These are phyloP conservation scores for Cyphomyrus plagiostoma DNA, from an alignment of 2,113 vertebrate genomes.

Conservation along the genomic window DNA sequence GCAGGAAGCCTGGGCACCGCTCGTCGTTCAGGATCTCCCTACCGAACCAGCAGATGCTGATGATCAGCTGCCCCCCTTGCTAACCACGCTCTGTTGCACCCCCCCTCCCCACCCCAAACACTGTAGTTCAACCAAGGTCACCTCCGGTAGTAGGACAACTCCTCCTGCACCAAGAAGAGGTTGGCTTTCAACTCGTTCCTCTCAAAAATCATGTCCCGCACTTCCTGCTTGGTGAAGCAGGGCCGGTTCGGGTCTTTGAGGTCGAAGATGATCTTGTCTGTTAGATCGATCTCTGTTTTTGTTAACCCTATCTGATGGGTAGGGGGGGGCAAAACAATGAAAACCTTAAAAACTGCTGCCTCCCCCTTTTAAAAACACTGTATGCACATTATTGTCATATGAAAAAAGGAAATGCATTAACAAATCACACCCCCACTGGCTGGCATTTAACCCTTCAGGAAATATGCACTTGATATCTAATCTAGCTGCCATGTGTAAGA, in stretches of 20 bases:
- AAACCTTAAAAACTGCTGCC: background rate
- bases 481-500: background rate
- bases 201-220: slow-evolving; percentile 85
- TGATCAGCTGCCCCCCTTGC: background rate
- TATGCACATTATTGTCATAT: background rate
- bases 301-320: slow-evolving; percentile 38
- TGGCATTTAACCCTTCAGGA: background rate
- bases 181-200: slow-evolving; percentile 91
- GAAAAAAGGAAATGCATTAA: background rate
- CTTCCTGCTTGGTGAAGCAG: slow-evolving; percentile 81
- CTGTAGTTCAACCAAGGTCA: slow-evolving; percentile 39
- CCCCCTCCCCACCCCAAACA: background rate
- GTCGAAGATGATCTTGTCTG: slow-evolving; percentile 42
- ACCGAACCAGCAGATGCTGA: background rate
- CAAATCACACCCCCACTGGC: background rate
- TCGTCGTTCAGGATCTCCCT: slow-evolving; percentile 87
- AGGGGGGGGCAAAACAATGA: background rate
- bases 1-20: slow-evolving; percentile 73
- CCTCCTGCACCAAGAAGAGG: slow-evolving; percentile 90
- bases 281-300: slow-evolving; percentile 25
- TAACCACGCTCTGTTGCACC: background rate
- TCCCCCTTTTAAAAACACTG: background rate
- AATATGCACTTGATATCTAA: background rate
- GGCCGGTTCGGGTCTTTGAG: slow-evolving; percentile 58
- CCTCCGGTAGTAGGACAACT: slow-evolving; percentile 88